A percentile compares a stretch with the other conserved stretches of the same genome.
These are phyloP conservation scores for Ennomos quercinarius DNA, from an alignment of 2,888 invertebrate species.

Conservation along the genomic window DNA sequence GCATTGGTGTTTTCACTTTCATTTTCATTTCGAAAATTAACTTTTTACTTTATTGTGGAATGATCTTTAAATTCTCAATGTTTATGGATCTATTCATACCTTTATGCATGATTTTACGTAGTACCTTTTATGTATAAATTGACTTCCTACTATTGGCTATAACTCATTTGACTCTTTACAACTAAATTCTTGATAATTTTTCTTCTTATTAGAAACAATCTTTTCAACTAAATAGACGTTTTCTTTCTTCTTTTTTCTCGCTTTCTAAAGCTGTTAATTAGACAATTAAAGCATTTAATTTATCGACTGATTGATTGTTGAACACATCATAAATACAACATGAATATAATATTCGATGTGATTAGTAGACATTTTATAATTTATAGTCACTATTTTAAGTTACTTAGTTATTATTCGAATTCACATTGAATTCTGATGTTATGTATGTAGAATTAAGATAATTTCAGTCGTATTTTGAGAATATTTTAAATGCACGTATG, in stretches of 20 bases:
- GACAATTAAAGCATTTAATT: slow-evolving; percentile 70
- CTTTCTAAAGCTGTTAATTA: slow-evolving; percentile 60
- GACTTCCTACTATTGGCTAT: no score
- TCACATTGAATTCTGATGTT: slow-evolving; percentile 62
- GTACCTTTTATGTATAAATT: no score
- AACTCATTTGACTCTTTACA: no score
- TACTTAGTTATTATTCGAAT: slow-evolving; percentile 54
- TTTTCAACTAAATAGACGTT: slow-evolving; percentile 32
- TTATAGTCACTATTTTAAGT: slow-evolving; percentile 50
- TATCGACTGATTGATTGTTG: slow-evolving; percentile 72
- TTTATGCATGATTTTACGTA: slow-evolving; percentile 69
- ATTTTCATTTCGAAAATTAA: slow-evolving; percentile 4
- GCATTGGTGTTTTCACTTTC: slow-evolving; percentile 7
- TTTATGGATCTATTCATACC: slow-evolving; percentile 70
- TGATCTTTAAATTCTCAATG: slow-evolving; percentile 60
- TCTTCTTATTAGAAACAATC: slow-evolving; percentile 69
- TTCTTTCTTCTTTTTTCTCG: slow-evolving; percentile 50
- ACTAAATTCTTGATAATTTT: slow-evolving; percentile 67
- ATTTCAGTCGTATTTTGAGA: slow-evolving; percentile 37
- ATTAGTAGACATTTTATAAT: slow-evolving; percentile 44
- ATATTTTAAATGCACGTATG: slow-evolving; percentile 64
- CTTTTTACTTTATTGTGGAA: slow-evolving; percentile 6
- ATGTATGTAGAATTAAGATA: slow-evolving; percentile 39
- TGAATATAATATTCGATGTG: slow-evolving; percentile 45
- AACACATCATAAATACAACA: slow-evolving; percentile 55